Base-by-base conservation (phyloP, 2,113 vertebrate species). In the Microcebus ravelobensis region DNA sequence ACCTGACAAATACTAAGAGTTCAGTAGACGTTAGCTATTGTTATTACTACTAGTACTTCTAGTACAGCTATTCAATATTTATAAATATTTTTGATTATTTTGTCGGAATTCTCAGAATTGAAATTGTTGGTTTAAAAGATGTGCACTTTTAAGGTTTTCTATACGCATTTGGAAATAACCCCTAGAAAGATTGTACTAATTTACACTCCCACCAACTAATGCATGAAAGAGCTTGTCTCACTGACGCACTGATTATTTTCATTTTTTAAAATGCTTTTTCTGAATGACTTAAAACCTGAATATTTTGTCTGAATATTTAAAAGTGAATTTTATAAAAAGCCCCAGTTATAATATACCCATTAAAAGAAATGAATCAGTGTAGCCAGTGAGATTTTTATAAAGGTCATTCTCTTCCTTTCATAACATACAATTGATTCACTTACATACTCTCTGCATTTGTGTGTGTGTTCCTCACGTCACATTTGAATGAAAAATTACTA, bases 381-480 rank as follows among this genome's bases (percentile, higher is more conserved):
- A 39, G 48, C 70, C 57, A 11, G n/a, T 29, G 27, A 42, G 87
- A 59, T 65, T 48, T 68, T 74, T 82, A 68, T 29, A 17, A 95
- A 80, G 80, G 95, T 59, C 59, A 87, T 67, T 71, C 20, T 94
- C 45, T 29, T 61, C 55, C 76, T 89, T 81, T 87, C 45, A 67
- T 15, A 55, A 18, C 29, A 52, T 0, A 0, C 42, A 12, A 0
- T 73, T 34, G 65, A 25, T 76, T 97, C 77, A 50, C 65, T 45
- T 29, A 70, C n/a, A 12, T 27, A 63, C 7, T 4, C 17, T 88
- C 48, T 59, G 71, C 76, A 14, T 29, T 23, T 77, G 14, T 73
- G 48, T 57, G 52, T 27, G 2, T 48, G 23, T 87, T 92, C 59
- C 61, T 74, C 76, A 17, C 27, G 21, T 91, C 90, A 36, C 61